Evolutionary conservation across 2,888 invertebrate species (phyloP), one percentile per base, ranked within the genome.

Genomic region (Pristionchus fissidentatus): DNA sequence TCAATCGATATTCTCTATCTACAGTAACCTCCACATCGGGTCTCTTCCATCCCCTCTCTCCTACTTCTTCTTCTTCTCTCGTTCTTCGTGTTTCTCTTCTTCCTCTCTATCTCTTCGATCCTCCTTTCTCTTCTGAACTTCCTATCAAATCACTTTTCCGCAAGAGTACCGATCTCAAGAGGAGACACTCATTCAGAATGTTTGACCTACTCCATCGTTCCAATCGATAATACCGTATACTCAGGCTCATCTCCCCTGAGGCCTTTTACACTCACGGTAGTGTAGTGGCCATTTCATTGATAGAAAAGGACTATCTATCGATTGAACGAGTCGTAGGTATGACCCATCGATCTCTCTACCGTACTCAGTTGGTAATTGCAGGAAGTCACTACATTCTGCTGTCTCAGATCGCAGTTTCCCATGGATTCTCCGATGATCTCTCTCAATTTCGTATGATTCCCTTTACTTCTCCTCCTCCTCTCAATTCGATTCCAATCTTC

Each of bases 261-360:
- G 46, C 29, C 13, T 82, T 82, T 35, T 70, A 38, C 49, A 38
- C 66, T 32, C 66, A 82, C n/a, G 82, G 82, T 38, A 82, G 82
- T 70, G 66, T 82, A 38, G 82, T 52, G 8, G 32, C 32, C 4
- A 46, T 82, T n/a, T 82, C 49, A 19, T 52, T 82, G 1, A 35
- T 82, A 29, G 82, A 82, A 19, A 82, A 70, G 41, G 82, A 82
- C 35, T 82, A 82, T 82, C 52, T 82, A n/a, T 66, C 82, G 1
- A 55, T 82, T 26, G 82, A 82, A 52, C 4, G 70, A 70, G 49
- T 52, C 4, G 32, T 82, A 3, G 82, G 82, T 70, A 52, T 49
- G 38, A 5, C 80, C 38, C n/a, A 49, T 32, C 46, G 26, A 10
- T n/a, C n/a, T n/a, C n/a, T 55, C 55, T 55, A 55, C 55, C 15